Conservation (phyloP, 2,113 vertebrate species). For the Acinonyx jubatus region DNA sequence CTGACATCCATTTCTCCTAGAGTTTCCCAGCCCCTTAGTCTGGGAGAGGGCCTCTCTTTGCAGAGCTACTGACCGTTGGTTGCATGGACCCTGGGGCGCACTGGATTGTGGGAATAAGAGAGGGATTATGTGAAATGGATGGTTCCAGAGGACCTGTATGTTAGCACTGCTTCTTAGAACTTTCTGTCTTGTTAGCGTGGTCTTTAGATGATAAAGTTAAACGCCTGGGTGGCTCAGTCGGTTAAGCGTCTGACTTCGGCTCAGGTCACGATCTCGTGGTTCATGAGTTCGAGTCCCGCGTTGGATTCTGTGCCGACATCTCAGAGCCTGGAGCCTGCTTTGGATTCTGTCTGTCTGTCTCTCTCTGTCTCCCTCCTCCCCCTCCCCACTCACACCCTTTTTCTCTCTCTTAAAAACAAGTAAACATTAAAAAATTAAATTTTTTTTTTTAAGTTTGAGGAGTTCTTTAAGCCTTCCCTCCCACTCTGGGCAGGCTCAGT, state of each 20-base stretch:
- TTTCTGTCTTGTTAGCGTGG: neutral
- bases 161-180: neutral
- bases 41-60: neutral
- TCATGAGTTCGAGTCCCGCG: no score
- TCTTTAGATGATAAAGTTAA: neutral
- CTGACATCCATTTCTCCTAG: neutral
- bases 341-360: no score
- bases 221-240: no score
- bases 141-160: no score
- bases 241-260: no score
- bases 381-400: no score
- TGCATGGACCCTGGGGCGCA: accelerated
- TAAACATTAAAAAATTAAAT: no score
- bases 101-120: neutral
- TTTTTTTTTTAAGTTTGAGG: neutral
- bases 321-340: no score
- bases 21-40: neutral
- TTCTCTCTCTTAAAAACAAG: no score
- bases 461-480: neutral
- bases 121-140: neutral
- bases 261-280: no score
- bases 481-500: neutral
- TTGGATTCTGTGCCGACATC: no score
- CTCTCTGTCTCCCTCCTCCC: no score
- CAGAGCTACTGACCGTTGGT: neutral